These are phyloP conservation scores for Adela reaumurella DNA, from an alignment of 2,888 invertebrate species.

Conservation along the genomic window DNA sequence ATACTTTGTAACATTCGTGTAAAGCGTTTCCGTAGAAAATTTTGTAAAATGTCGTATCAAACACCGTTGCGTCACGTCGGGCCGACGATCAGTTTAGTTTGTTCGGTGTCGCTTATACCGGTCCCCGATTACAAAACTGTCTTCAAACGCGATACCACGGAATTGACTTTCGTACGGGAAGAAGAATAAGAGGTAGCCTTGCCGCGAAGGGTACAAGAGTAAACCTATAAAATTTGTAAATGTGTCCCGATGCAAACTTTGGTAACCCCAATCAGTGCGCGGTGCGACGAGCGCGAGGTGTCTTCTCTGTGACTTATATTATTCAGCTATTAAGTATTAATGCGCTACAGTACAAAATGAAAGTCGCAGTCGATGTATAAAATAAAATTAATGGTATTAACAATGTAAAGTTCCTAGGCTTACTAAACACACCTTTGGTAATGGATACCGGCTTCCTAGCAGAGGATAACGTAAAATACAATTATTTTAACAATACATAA, in stretches of 20 bases:
- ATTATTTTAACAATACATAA: conserved; percentile 9
- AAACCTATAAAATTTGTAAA: no score
- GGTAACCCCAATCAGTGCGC: no score
- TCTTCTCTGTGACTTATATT: no score
- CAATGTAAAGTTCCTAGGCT: conserved; percentile 41
- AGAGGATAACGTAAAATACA: conserved; percentile 33
- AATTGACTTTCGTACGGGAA: background rate
- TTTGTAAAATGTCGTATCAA: background rate
- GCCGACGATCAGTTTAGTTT: no score
- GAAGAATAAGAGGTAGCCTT: background rate
- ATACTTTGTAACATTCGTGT: background rate
- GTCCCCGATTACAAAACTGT: background rate
- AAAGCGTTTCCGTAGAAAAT: background rate
- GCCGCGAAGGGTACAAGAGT: no score
- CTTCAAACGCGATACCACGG: background rate
- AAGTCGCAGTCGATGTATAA: conserved; percentile 13
- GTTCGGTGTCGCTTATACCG: no score
- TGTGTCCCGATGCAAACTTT: no score
- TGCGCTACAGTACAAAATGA: background rate
- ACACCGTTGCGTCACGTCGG: no score
- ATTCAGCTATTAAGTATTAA: no score
- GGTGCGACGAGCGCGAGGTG: no score
- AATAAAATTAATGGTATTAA: conserved; percentile 20
- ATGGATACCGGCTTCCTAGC: conserved; percentile 41
- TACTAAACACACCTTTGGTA: conserved; percentile 53